Conservation (phyloP, 2,888 invertebrate species). For the Drosophila leonis region DNA sequence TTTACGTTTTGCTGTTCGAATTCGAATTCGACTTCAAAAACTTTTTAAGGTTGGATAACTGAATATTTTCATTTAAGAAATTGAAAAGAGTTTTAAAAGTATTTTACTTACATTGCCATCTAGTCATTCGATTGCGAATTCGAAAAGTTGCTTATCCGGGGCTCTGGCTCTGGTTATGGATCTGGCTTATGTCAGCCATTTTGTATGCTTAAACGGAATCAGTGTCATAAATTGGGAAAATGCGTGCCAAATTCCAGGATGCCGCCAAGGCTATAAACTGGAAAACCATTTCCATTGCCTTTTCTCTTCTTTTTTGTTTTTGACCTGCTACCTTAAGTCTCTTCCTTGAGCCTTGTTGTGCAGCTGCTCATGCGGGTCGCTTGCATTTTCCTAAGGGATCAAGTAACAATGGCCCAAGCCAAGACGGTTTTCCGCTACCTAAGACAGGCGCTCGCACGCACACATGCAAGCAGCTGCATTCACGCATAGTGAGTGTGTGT, state of each 20-base stretch:
- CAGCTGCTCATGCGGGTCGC: conserved; percentile 65
- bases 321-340: conserved; percentile 67
- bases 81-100: too few species aligned
- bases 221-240: conserved; percentile 44
- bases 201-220: conserved; percentile 42
- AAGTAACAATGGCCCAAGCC: conserved; percentile 44
- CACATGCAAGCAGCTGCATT: conserved; percentile 21
- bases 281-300: conserved; percentile 13
- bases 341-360: conserved; percentile 7
- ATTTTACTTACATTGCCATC: background rate
- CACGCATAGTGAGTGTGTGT: background rate
- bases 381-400: conserved; percentile 62
- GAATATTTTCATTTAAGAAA: too few species aligned
- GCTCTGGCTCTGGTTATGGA: too few species aligned
- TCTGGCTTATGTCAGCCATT: conserved; percentile 45
- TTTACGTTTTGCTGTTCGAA: background rate
- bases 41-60: too few species aligned
- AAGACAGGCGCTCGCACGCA: conserved; percentile 30
- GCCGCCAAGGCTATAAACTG: conserved; percentile 6
- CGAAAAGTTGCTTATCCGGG: background rate
- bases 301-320: conserved; percentile 23
- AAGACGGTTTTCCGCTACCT: conserved; percentile 53
- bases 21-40: conserved; percentile 3
- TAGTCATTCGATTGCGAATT: conserved; percentile 15
- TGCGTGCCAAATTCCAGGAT: conserved; percentile 57